These are phyloP conservation scores for Smittia aterrima DNA, from an alignment of 2,888 invertebrate genomes.

Conservation along the genomic window DNA sequence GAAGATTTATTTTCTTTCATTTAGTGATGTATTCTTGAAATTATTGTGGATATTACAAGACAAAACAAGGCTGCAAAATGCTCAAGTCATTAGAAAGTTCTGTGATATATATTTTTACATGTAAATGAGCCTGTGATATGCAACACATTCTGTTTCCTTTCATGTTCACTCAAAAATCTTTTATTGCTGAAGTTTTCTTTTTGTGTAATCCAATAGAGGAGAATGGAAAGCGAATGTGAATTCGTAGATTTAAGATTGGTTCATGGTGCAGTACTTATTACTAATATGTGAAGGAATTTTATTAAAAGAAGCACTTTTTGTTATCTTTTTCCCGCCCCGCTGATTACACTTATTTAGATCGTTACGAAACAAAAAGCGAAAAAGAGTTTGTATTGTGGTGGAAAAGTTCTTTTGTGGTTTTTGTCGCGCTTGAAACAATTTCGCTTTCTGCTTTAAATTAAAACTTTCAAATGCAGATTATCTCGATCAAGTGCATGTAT, in stretches of 20 bases:
- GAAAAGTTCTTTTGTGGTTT: no score
- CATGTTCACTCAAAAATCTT: background rate
- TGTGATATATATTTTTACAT: background rate
- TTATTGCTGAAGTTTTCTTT: background rate
- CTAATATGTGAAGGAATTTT: no score
- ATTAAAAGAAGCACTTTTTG: no score
- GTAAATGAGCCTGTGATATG: slow-evolving; percentile 37
- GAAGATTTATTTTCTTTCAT: slow-evolving; percentile 9
- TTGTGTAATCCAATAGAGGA: background rate
- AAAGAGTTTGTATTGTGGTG: no score
- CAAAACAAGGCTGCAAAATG: background rate
- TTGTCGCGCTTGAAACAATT: background rate
- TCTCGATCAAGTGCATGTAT: no score
- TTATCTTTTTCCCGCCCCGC: no score
- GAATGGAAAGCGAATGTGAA: background rate
- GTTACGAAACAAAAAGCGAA: no score
- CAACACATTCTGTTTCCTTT: slow-evolving; percentile 21
- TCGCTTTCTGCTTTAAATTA: no score
- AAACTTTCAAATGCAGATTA: no score
- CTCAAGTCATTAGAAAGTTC: background rate
- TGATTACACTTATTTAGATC: no score
- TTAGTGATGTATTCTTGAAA: background rate
- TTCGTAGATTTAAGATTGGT: background rate
- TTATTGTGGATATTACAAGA: background rate
- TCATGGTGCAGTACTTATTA: background rate